These are phyloP conservation scores for Morelia viridis DNA, from an alignment of 2,797 vertebrate species.

Conservation along the genomic window DNA sequence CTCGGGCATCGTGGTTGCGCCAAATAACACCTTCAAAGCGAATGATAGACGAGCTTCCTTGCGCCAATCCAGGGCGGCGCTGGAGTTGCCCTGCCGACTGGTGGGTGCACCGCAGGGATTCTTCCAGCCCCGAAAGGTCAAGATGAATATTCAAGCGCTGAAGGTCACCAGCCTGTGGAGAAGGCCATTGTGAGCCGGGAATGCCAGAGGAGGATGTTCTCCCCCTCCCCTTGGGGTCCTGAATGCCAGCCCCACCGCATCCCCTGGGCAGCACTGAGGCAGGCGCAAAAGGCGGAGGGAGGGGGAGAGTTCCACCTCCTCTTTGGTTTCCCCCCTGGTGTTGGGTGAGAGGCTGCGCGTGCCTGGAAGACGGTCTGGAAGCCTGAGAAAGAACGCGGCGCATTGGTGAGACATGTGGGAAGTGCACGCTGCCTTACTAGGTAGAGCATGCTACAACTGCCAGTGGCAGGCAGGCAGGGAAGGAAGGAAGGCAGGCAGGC, in stretches of 20 bases:
- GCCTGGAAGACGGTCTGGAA: not conserved
- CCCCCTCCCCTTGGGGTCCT: too few relatives aligned
- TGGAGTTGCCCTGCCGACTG: not conserved
- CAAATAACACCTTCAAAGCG: conserved; percentile 57
- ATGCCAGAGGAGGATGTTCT: not conserved
- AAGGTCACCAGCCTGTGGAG: conserved; percentile 11
- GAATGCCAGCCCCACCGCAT: not conserved
- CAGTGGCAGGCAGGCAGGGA: not conserved
- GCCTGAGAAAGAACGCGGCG: not conserved
- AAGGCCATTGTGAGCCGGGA: conserved; percentile 41
- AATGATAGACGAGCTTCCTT: conserved; percentile 65
- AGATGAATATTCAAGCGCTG: conserved; percentile 41
- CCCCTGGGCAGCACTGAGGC: not conserved
- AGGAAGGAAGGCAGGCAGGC: not conserved
- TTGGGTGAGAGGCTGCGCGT: not conserved
- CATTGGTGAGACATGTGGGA: not conserved
- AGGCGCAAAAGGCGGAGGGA: not conserved
- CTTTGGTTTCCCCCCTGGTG: not conserved
- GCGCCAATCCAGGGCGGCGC: conserved; percentile 23
- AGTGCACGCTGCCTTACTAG: not conserved
- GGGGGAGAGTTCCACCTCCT: not conserved
- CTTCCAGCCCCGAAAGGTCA: conserved; percentile 50
- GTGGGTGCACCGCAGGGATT: conserved; percentile 21
- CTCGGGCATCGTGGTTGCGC: conserved; percentile 59
- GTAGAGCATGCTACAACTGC: not conserved